These are phyloP conservation scores for Setipinna tenuifilis DNA, from an alignment of 2,797 vertebrate genomes.

Conservation along the genomic window DNA sequence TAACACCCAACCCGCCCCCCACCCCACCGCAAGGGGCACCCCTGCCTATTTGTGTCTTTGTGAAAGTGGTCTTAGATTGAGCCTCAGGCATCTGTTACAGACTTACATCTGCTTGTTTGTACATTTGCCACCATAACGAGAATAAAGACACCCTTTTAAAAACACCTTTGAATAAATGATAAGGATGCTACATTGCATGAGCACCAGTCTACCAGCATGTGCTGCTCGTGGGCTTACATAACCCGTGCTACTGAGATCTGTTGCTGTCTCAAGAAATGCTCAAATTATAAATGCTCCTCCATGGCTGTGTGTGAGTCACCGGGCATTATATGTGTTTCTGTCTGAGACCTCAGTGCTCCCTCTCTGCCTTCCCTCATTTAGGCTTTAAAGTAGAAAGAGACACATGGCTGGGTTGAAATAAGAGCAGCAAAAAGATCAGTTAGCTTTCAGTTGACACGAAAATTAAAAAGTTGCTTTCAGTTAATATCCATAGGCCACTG, in stretches of 20 bases:
- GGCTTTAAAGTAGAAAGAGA: background rate
- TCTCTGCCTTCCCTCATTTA: background rate
- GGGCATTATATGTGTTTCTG: background rate
- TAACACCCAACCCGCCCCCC: too few species aligned
- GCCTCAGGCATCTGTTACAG: background rate
- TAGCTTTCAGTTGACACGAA: background rate
- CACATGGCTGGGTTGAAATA: background rate
- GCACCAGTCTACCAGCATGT: background rate
- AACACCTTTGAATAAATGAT: background rate
- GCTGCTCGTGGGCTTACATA: background rate
- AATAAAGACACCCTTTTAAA: background rate
- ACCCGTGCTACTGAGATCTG: background rate
- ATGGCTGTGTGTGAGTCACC: background rate
- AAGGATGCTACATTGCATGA: background rate
- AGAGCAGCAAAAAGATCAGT: background rate
- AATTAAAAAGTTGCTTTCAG: background rate
- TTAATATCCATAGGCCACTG: background rate
- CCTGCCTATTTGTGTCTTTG: background rate
- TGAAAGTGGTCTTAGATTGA: background rate
- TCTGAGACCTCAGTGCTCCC: background rate
- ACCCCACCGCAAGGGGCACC: too few species aligned
- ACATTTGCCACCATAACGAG: background rate
- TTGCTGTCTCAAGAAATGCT: background rate
- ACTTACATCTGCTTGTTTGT: background rate
- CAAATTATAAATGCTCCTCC: background rate